Evolutionary conservation across 2,113 vertebrate genomes (phyloP).

Genomic region (Anarrhichthys ocellatus): DNA sequence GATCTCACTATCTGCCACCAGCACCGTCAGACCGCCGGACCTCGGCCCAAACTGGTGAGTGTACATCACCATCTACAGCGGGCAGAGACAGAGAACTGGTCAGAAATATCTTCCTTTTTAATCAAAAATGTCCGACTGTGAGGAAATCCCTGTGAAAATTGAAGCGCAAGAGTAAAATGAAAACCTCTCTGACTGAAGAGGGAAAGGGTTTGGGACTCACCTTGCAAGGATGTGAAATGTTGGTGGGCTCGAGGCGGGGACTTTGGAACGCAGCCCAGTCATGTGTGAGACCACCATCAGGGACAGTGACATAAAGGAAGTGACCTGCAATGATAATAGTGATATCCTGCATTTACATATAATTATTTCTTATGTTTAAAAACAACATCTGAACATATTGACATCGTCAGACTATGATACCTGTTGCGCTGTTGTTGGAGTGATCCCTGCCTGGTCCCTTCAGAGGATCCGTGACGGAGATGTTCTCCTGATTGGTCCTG

Average conservation of each 20-base stretch:
- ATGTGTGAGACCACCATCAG: slow-evolving; percentile 35
- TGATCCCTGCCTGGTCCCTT: slow-evolving; percentile 88
- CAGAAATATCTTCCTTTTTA: not conserved
- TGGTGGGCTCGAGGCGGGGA: slow-evolving; percentile 74
- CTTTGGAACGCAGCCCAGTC: slow-evolving; percentile 85
- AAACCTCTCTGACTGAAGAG: not conserved
- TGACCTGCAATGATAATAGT: slow-evolving; percentile 65
- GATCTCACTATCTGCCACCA: slow-evolving; percentile 40
- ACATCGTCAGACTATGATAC: slow-evolving; percentile 64
- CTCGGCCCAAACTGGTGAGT: slow-evolving; percentile 87
- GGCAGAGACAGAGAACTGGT: not conserved
- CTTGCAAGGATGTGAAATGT: slow-evolving; percentile 78
- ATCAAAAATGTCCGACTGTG: not conserved
- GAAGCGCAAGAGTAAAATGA: not conserved
- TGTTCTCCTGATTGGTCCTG: slow-evolving; percentile 70
- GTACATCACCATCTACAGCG: slow-evolving; percentile 89
- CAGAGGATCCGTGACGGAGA: slow-evolving; percentile 47
- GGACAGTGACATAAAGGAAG: slow-evolving; percentile 84
- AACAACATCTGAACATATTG: not conserved
- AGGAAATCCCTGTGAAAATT: not conserved
- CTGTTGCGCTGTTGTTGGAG: slow-evolving; percentile 83
- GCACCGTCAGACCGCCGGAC: slow-evolving; percentile 82
- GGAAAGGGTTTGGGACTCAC: slow-evolving; percentile 46
- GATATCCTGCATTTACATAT: not conserved
- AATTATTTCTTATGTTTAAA: not conserved